Conservation (phyloP, 2,888 invertebrate genomes). For the Acrobeloides nanus region DNA sequence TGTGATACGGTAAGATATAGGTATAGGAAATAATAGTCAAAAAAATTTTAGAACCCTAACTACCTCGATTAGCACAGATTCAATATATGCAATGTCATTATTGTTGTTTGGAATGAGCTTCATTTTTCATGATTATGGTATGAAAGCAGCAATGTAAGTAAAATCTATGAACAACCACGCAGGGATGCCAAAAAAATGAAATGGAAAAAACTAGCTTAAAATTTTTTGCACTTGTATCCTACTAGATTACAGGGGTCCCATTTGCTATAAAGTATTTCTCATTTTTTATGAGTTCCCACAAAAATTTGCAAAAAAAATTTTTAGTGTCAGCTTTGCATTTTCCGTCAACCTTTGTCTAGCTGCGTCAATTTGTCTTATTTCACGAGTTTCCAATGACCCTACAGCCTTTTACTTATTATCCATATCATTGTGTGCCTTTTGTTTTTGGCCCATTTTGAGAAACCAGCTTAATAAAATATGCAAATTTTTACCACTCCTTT, state of each 20-base stretch:
- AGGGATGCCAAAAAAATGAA: too few relatives aligned
- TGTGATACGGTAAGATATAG: constrained; percentile 57
- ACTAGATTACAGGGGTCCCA: too few relatives aligned
- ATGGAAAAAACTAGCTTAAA: constrained; percentile 4
- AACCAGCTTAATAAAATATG: constrained; percentile 47
- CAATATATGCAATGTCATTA: constrained; percentile 85
- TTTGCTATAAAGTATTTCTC: too few relatives aligned
- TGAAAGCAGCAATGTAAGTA: constrained; percentile 66
- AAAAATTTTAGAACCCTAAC: constrained; percentile 76
- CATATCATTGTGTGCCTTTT: constrained; percentile 78
- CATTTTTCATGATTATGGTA: constrained; percentile 83
- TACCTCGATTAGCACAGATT: constrained; percentile 91
- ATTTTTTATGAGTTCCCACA: not conserved
- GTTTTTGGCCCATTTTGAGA: constrained; percentile 75
- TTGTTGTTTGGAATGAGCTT: constrained; percentile 80
- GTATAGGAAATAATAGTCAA: not conserved
- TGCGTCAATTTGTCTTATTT: constrained; percentile 86
- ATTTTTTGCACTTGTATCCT: too few relatives aligned
- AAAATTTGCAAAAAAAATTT: constrained; percentile 19
- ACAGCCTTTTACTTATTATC: constrained; percentile 85
- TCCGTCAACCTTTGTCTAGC: constrained; percentile 91
- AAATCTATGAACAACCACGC: not conserved
- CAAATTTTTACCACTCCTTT: constrained; percentile 3
- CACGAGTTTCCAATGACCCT: constrained; percentile 73
- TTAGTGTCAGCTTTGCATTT: constrained; percentile 77